Evolutionary conservation across 1,140 invertebrate genomes (phyloP).

Genomic region (Leptinotarsa texana): DNA sequence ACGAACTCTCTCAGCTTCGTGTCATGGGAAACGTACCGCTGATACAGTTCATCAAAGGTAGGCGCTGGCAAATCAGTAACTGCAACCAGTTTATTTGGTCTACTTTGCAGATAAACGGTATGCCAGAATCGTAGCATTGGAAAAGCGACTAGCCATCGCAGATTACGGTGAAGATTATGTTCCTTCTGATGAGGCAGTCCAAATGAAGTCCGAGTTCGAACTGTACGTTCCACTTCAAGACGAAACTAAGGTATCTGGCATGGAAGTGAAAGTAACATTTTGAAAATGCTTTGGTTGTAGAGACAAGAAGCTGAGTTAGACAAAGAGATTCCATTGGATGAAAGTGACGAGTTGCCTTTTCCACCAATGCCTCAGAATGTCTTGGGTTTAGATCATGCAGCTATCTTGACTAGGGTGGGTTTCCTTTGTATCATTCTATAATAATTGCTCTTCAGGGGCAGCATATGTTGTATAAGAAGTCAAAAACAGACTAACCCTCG

Average conservation of each 20-base stretch:
- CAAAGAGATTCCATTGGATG: constrained; percentile 37
- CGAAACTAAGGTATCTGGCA: constrained; percentile 54
- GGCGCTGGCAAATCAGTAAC: constrained; percentile 3
- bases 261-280: constrained; percentile 1
- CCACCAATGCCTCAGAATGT: constrained; percentile 71
- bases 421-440: not conserved
- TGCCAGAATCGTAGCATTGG: constrained; percentile 59
- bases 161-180: constrained; percentile 67
- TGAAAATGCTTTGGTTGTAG: constrained; percentile 43
- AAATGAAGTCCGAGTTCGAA: constrained; percentile 57
- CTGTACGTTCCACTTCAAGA: constrained; percentile 57
- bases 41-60: constrained; percentile 71
- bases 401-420: constrained; percentile 61
- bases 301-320: constrained; percentile 59
- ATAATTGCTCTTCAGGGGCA: no score
- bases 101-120: constrained; percentile 61
- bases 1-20: constrained; percentile 69
- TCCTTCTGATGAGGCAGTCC: constrained; percentile 55
- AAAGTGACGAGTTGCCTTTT: constrained; percentile 54
- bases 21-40: constrained; percentile 73
- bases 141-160: constrained; percentile 60
- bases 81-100: not conserved
- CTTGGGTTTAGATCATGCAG: constrained; percentile 68
- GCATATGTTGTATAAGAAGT: no score
- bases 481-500: no score